Evolutionary conservation across 2,888 invertebrate species (phyloP), one percentile per base, ranked within the genome.

Genomic region (Orthosia cruda): DNA sequence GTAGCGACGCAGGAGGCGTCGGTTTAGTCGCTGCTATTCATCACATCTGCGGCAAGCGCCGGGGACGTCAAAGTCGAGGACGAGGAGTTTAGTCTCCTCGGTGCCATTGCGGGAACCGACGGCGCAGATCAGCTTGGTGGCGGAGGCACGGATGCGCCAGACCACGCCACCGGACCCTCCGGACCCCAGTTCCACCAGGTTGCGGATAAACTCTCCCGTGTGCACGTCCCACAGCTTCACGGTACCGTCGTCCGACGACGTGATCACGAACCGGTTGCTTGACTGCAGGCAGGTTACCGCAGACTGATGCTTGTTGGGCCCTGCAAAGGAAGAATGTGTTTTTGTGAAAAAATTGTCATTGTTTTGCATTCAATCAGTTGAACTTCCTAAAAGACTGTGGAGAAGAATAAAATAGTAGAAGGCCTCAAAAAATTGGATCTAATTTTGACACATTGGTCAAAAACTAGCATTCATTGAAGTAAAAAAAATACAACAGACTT

Each of bases 151-250:
- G 83, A 99, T 99, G 64, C 99, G 97, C 99, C 99, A 99, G 18
- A 99, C 99, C 26, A 99, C 99, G 62, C 99, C 99, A 4, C 99
- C 99, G 62, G 99, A 99, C 4, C 99, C 99, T 40, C 99, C 99
- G 85, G 99, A 99, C 78, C 98, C 98, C 82, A 99, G 97, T 58
- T 99, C 98, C 75, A 99, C 99, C 82, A 99, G 97, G 96, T 99
- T 99, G 81, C 99, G 98, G 84, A 99, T 98, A 95, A 99, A 99
- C 91, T 99, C 99, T 94, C 99, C 99, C 71, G 99, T 99, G 93
- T 98, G 98, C 63, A 99, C 98, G 96, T 99, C 99, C 99, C 99
- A 99, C 76, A 99, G 97, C 95, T 99, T 99, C 23, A 99, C 99
- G 3, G 99, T 99, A 72, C 99, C 99, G 95, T 99, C 99, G 93